These are phyloP conservation scores for Sebastes diploproa DNA, from an alignment of 2,797 vertebrate species.

Conservation along the genomic window DNA sequence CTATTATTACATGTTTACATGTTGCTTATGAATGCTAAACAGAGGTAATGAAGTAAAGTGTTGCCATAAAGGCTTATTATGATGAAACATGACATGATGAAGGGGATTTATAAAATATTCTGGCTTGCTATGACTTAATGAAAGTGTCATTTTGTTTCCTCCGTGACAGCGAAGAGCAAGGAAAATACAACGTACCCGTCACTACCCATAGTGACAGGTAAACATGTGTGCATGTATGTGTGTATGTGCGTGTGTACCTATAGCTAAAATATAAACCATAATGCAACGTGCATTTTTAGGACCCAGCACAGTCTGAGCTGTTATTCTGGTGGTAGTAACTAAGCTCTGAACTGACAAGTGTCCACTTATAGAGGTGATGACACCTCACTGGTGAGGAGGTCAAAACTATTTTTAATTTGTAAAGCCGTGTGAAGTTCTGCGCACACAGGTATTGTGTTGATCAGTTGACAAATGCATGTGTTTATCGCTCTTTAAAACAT, in stretches of 20 bases:
- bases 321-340: neutral
- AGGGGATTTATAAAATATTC: neutral
- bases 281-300: neutral
- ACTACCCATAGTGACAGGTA: constrained; percentile 11
- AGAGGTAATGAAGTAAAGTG: neutral
- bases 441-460: neutral
- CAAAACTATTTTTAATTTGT: neutral
- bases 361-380: neutral
- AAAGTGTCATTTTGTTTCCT: constrained; percentile 39
- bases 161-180: constrained; percentile 38
- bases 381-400: neutral
- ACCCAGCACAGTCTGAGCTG: neutral
- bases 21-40: neutral
- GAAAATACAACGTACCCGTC: constrained; percentile 30
- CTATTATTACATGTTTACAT: neutral
- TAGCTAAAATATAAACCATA: neutral
- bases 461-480: neutral
- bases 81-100: neutral
- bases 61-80: neutral
- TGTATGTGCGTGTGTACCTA: neutral
- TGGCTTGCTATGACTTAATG: constrained; percentile 11
- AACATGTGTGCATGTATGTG: constrained; percentile 31
- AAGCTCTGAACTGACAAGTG: neutral
- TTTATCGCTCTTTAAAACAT: neutral
- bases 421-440: neutral